Evolutionary conservation across 2,888 invertebrate species (phyloP), one percentile per base, ranked within the genome.

Genomic region (Cryptocephalus moraei): DNA sequence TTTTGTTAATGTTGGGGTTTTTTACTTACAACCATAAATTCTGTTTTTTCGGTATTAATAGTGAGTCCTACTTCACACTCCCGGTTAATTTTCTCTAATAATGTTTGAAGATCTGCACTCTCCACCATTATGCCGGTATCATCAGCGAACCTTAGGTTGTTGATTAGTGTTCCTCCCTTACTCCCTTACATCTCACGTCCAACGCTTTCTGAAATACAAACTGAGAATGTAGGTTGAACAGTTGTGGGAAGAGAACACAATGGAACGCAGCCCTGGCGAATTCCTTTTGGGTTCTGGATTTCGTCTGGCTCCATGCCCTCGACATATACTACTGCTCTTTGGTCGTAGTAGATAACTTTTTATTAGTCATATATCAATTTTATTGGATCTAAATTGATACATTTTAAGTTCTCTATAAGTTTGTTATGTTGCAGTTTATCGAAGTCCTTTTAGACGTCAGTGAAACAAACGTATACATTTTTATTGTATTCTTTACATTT

Each of bases 381-480:
- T n/a, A n/a, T n/a, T n/a, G n/a, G n/a, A 43, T 43, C 33, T 9
- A 43, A 39, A 9, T 39, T 39, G 39, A 39, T 39, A 39, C 8
- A 8, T 39, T 39, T 43, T 32, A 43, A n/a, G 9, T 43, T 43
- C 43, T 43, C 43, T 43, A 43, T 43, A 32, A 43, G 43, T 43
- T 32, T 43, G 33, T 43, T 1, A 12, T 43, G n/a, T 39, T 39
- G 8, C 8, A 39, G 2, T 43, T 43, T 43, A 32, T 43, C 32
- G 14, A 43, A 43, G 3, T 32, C 33, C 33, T 32, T 43, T 31
- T 41, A 10, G 41, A 41, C 13, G 12, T 41, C 41, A 41, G 31
- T 41, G 12, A 41, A 41, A n/a, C 32, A 43, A 33, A 43, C 43
- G 32, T 43, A 32, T 43, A 32, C 3, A 43, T n/a, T n/a, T 32